Conservation (phyloP, 2,113 vertebrate species). For the Ptyas mucosa region DNA sequence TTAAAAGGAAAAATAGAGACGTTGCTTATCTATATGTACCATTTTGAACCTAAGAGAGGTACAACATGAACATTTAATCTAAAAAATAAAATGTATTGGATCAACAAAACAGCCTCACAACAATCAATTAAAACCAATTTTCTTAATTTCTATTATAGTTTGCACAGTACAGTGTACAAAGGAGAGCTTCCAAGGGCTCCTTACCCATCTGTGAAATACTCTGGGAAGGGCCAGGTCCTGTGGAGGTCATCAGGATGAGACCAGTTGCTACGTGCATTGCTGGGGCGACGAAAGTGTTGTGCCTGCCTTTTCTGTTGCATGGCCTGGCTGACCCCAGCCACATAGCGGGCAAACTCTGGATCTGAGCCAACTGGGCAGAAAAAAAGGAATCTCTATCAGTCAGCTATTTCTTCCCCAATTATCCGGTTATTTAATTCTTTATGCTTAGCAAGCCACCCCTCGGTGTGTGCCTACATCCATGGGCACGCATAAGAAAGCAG, state of each 20-base stretch:
- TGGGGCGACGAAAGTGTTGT: slow-evolving; percentile 87
- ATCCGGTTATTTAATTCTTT: slow-evolving; percentile 39
- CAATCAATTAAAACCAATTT: not conserved
- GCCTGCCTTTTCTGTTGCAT: slow-evolving; percentile 97
- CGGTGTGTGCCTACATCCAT: not conserved
- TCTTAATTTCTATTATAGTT: not conserved
- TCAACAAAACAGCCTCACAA: not conserved
- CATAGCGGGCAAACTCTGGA: slow-evolving; percentile 95
- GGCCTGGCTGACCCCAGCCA: slow-evolving; percentile 95
- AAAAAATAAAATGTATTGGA: not conserved
- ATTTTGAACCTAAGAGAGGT: not conserved
- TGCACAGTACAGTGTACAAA: not conserved
- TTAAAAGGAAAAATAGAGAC: not conserved
- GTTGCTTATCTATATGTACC: not conserved
- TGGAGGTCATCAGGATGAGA: slow-evolving; percentile 89
- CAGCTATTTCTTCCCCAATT: slow-evolving; percentile 54
- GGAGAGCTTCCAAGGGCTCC: not conserved
- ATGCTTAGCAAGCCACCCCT: slow-evolving; percentile 51
- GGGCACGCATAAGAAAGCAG: slow-evolving; percentile 1
- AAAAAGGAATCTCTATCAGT: slow-evolving; percentile 47
- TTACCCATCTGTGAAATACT: slow-evolving; percentile 94
- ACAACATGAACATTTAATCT: not conserved
- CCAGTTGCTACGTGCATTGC: slow-evolving; percentile 89
- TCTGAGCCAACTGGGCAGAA: slow-evolving; percentile 88
- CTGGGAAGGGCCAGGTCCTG: slow-evolving; percentile 91